phyloP scores from a whole-genome alignment of 2,113 vertebrate species.

The Recurvirostra avosetta region DNA sequence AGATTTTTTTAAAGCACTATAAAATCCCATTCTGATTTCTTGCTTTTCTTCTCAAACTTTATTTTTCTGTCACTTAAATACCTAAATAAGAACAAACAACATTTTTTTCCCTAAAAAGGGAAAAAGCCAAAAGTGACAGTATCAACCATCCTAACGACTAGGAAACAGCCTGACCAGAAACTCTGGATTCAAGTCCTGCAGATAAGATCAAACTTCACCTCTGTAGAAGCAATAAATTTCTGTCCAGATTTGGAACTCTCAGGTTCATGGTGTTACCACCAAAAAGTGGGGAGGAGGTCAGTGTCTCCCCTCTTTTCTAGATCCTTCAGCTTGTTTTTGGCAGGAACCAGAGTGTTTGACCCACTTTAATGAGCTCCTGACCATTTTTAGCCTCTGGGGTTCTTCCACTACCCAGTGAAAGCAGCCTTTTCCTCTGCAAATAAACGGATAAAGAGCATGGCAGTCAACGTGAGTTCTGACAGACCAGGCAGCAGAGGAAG shows the following conservation, averaged over 20 bases:
- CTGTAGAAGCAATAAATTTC: neutral
- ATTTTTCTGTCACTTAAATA: neutral
- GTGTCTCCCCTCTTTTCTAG: neutral
- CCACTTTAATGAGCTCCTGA: neutral
- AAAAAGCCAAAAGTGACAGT: neutral
- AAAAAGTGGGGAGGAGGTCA: neutral
- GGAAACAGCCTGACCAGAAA: neutral
- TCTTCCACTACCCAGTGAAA: neutral
- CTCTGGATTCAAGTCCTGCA: neutral
- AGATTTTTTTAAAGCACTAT: neutral
- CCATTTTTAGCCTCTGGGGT: neutral
- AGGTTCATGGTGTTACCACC: neutral
- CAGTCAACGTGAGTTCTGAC: neutral
- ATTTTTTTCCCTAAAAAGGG: neutral
- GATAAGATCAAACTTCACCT: neutral
- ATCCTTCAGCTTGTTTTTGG: neutral
- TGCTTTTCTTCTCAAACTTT: neutral
- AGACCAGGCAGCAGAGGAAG: neutral
- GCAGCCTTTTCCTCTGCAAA: neutral
- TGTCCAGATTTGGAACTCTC: neutral
- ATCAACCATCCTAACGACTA: neutral
- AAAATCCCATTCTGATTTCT: neutral
- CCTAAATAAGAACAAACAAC: neutral
- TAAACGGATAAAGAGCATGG: neutral
- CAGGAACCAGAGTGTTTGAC: neutral